These are phyloP conservation scores for Somateria mollissima DNA, from an alignment of 2,797 vertebrate species.

Conservation along the genomic window DNA sequence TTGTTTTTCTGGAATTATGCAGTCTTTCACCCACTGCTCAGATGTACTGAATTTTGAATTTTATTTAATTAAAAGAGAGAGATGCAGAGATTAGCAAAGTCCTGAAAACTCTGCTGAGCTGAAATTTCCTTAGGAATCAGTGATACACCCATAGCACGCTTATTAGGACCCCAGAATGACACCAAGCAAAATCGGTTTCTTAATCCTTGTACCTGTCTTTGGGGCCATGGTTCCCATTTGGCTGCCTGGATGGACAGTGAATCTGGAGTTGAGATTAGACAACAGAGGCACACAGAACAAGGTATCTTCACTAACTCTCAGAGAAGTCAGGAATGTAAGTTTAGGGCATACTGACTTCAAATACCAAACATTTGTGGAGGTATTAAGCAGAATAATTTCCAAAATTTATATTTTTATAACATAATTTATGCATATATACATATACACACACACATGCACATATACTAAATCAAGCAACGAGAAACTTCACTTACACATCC, in stretches of 20 bases:
- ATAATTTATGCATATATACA: neutral
- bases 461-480: neutral
- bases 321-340: neutral
- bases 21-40: neutral
- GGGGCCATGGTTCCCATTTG: neutral
- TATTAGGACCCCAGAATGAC: neutral
- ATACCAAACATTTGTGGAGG: neutral
- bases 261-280: neutral
- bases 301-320: neutral
- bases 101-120: neutral
- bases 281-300: slow-evolving; percentile 1
- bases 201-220: neutral
- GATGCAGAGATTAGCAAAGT: neutral
- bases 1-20: neutral
- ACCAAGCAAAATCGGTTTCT: neutral
- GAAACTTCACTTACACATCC: neutral
- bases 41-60: neutral
- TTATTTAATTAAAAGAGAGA: neutral
- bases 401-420: neutral
- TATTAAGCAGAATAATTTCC: neutral
- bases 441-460: neutral
- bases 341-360: neutral
- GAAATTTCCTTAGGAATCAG: neutral
- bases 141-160: neutral
- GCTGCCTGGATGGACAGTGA: neutral